These are phyloP conservation scores for Harpagifer antarcticus DNA, from an alignment of 2,797 vertebrate genomes.

Conservation along the genomic window DNA sequence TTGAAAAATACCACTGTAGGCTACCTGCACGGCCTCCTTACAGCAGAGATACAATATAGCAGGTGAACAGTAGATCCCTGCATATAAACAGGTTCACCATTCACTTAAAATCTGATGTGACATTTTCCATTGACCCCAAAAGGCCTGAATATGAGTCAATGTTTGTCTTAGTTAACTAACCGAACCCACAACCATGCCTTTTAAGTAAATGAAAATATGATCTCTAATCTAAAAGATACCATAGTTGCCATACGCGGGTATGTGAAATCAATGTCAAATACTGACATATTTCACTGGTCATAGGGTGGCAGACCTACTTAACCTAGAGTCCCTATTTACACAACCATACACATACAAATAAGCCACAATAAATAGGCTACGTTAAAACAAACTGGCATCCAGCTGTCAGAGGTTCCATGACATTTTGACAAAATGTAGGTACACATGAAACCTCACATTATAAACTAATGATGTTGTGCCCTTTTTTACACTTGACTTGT, in stretches of 20 bases:
- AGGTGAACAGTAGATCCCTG: neutral
- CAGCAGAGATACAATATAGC: neutral
- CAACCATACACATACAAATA: neutral
- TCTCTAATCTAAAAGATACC: neutral
- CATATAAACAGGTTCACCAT: neutral
- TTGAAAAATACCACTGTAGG: neutral
- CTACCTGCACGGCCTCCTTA: neutral
- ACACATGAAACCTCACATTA: slow-evolving; percentile 4
- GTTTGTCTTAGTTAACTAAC: neutral
- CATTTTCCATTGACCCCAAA: neutral
- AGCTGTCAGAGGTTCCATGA: neutral
- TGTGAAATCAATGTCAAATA: neutral
- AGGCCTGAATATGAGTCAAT: neutral
- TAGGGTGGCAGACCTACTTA: neutral
- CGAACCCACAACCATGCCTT: neutral
- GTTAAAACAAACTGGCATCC: neutral
- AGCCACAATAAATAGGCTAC: slow-evolving; percentile 7
- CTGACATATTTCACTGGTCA: neutral
- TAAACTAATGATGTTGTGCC: slow-evolving; percentile 3
- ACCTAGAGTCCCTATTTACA: neutral
- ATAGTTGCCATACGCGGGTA: too few relatives aligned
- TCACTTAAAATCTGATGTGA: neutral
- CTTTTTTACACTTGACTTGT: slow-evolving; percentile 31
- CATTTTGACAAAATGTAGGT: neutral
- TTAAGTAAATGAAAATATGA: neutral